Conservation (phyloP, 2,113 vertebrate genomes). For the Embiotoca jacksoni region DNA sequence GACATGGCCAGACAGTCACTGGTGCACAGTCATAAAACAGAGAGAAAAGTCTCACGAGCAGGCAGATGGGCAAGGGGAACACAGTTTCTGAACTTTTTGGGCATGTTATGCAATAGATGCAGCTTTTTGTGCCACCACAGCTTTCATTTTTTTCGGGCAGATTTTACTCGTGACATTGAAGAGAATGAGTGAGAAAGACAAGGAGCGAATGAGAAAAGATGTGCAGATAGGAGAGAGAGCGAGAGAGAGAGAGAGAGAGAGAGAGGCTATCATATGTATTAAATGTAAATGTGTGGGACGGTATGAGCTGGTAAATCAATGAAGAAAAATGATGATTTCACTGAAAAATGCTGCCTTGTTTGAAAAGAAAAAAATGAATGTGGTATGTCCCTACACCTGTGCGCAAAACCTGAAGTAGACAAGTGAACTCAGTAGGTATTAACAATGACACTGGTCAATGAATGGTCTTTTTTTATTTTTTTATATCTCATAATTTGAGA, state of each 20-base stretch:
- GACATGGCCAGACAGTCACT: slow-evolving; percentile 59
- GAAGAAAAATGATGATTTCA: slow-evolving; percentile 8
- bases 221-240: background rate
- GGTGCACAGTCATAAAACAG: slow-evolving; percentile 76
- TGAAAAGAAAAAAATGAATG: slow-evolving; percentile 27
- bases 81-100: slow-evolving; percentile 10
- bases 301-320: slow-evolving; percentile 39
- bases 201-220: slow-evolving; percentile 1
- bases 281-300: slow-evolving; percentile 28
- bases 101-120: slow-evolving; percentile 25
- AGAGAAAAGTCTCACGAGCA: slow-evolving; percentile 65
- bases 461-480: background rate
- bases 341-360: slow-evolving; percentile 24
- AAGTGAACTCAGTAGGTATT: slow-evolving; percentile 35
- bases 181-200: slow-evolving; percentile 4
- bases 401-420: slow-evolving; percentile 12
- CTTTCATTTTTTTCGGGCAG: slow-evolving; percentile 23
- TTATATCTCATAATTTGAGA: background rate
- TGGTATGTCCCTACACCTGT: slow-evolving; percentile 37
- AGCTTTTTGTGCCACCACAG: slow-evolving; percentile 31
- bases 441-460: slow-evolving; percentile 20
- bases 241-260: slow-evolving; percentile 16
- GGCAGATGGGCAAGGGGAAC: slow-evolving; percentile 33
- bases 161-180: slow-evolving; percentile 19
- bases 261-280: background rate